Evolutionary conservation across 2,113 vertebrate genomes (phyloP).

Genomic region (Falcunculus frontatus): DNA sequence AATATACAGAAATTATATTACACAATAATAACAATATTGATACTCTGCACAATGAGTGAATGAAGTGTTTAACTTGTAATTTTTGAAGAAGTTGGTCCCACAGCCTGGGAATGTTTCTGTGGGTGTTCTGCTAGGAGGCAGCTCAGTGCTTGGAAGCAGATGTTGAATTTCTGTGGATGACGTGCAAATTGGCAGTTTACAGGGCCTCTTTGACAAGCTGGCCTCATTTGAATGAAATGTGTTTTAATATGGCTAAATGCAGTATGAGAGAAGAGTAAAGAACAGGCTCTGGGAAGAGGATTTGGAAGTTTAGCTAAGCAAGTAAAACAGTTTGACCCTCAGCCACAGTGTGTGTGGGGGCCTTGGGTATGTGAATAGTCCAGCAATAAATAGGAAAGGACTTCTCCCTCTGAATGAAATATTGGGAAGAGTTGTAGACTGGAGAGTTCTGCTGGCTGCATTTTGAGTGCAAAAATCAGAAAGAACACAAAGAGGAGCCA

Average conservation of each 20-base stretch:
- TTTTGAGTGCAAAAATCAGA: background rate
- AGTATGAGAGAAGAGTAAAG: background rate
- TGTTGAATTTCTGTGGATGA: background rate
- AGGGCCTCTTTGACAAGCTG: background rate
- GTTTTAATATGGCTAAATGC: background rate
- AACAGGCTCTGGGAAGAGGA: background rate
- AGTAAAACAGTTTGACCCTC: background rate
- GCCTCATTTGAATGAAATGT: background rate
- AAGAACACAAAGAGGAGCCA: background rate
- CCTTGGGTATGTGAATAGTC: background rate
- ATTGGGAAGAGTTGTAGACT: background rate
- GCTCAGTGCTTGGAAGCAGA: constrained; percentile 4
- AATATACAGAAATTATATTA: background rate
- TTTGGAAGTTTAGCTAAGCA: background rate
- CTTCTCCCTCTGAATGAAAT: background rate
- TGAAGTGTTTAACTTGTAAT: background rate
- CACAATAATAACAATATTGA: background rate
- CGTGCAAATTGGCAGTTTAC: background rate
- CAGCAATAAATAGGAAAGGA: background rate
- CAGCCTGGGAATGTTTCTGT: background rate
- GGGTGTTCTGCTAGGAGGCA: background rate
- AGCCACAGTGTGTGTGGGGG: background rate
- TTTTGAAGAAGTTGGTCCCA: background rate
- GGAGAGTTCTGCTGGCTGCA: background rate
- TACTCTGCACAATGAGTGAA: background rate